A percentile compares a stretch with the other conserved stretches of the same genome.
Conservation (phyloP, 2,797 vertebrate genomes). For the Muraenolepis orangiensis region DNA sequence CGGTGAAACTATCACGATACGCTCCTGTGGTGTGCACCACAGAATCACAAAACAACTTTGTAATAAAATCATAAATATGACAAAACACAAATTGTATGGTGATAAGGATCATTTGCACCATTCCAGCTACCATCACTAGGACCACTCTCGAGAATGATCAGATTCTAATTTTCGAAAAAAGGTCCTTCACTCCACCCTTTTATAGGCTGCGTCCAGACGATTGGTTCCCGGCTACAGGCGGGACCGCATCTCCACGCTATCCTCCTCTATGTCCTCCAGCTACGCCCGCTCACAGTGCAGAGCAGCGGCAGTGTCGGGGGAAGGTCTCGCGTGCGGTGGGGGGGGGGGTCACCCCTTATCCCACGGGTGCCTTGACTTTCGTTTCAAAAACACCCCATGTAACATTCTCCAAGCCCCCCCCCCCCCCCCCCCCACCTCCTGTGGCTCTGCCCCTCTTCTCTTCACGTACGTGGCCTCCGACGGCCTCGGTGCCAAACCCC, state of each 20-base stretch:
- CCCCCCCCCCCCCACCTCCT: conserved; percentile 52
- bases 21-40: no score
- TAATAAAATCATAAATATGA: no score
- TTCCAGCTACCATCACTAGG: no score
- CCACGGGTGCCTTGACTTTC: conserved; percentile 59
- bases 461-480: conserved; percentile 55
- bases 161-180: no score
- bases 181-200: no score
- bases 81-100: no score
- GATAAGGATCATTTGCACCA: no score
- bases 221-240: conserved; percentile 28
- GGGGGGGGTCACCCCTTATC: conserved; percentile 61
- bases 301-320: conserved; percentile 51
- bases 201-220: conserved; percentile 17
- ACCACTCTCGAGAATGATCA: no score
- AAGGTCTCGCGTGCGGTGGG: conserved; percentile 52
- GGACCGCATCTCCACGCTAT: background rate
- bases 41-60: no score
- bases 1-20: no score
- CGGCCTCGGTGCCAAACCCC: conserved; percentile 46
- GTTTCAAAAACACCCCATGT: conserved; percentile 59
- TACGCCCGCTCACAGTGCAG: conserved; percentile 54
- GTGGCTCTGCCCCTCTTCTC: no score
- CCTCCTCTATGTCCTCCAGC: conserved; percentile 36
- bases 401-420: conserved; percentile 67